Base-by-base conservation (phyloP, 2,113 vertebrate species). In the Caranx melampygus region DNA sequence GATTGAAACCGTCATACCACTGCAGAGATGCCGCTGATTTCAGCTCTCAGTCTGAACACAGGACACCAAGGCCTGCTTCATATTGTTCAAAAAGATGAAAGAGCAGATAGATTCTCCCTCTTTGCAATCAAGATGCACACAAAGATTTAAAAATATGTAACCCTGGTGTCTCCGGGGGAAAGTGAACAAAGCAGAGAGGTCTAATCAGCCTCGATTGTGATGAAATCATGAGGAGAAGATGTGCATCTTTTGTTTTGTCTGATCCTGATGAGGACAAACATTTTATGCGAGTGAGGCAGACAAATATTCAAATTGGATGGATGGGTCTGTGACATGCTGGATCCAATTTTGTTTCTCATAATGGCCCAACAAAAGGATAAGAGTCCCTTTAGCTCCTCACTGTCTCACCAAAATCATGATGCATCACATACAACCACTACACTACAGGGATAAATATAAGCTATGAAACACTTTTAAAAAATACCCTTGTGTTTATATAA, bases 161-260 rank as follows among this genome's bases (percentile, higher is more conserved):
- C 66, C n/a, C 35, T 52, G 71, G 18, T 64, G 60, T 85, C 70
- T 77, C 47, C 13, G 1, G 21, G 62, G 13, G 0, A 63, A 76
- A 75, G 1, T 58, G 60, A 79, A 71, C 69, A 73, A 86, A 86
- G 63, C 63, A 54, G 33, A 69, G 52, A 74, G 63, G 52, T 20
- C n/a, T 65, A 87, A 87, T 87, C 85, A 84, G 74, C 81, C 49
- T 59, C 63, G 71, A 58, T 75, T 60, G 57, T 35, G 52, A 78
- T 86, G 85, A 92, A 80, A 76, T 93, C 87, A 83, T 47, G 57
- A 59, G 77, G 49, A 72, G 45, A 42, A 59, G 83, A 92, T 87
- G 65, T 2, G 2, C 5, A 87, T 85, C 76, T 85, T 79, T 84
- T 89, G 75, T 87, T 92, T 67, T 82, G 83, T 85, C 84, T 89